phyloP scores from a whole-genome alignment of 2,888 invertebrate species.

The Alcis repandata region DNA sequence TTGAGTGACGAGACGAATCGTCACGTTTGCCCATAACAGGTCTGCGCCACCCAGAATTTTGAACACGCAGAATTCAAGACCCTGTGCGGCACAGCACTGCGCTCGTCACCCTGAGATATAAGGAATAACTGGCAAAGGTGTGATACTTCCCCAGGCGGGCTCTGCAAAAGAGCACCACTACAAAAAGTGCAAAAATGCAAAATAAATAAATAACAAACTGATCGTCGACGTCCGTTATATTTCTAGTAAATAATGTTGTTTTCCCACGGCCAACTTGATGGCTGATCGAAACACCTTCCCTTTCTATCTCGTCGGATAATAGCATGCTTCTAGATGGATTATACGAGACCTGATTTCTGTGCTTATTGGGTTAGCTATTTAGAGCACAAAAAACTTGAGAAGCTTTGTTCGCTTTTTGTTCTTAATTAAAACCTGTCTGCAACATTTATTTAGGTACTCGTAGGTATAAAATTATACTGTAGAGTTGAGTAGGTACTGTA shows the following conservation, averaged over 20 bases:
- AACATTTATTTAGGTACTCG: no score
- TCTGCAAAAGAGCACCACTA: no score
- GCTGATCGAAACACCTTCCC: constrained; percentile 46
- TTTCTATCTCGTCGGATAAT: constrained; percentile 36
- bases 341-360: constrained; percentile 36
- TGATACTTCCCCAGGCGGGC: no score
- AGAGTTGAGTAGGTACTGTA: background rate
- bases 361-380: constrained; percentile 36
- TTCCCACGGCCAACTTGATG: constrained; percentile 42
- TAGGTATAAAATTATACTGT: constrained; percentile 14
- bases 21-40: no score
- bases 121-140: no score
- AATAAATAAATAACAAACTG: constrained; percentile 4
- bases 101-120: no score
- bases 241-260: constrained; percentile 13
- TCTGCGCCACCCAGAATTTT: no score
- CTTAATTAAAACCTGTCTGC: background rate
- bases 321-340: constrained; percentile 42
- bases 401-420: constrained; percentile 24
- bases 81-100: no score
- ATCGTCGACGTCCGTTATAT: constrained; percentile 28
- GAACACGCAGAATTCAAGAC: no score
- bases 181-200: no score
- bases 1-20: no score
- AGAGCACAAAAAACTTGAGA: constrained; percentile 24